These are phyloP conservation scores for Orycteropus afer DNA, from an alignment of 2,113 vertebrate genomes.

Conservation along the genomic window DNA sequence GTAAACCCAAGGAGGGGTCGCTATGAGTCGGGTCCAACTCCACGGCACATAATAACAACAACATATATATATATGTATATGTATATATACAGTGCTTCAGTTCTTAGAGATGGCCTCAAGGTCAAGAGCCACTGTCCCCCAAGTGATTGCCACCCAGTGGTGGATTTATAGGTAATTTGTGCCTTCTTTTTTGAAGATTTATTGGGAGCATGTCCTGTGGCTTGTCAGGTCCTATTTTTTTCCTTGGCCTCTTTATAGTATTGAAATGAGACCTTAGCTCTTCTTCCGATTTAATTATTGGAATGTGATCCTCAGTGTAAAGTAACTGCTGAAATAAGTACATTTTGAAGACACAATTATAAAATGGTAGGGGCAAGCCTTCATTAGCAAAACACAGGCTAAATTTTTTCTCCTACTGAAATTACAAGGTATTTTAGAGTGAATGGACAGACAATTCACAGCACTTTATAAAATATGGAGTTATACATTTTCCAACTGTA, in stretches of 20 bases:
- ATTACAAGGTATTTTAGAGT: slow-evolving; percentile 35
- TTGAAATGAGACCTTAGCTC: slow-evolving; percentile 16
- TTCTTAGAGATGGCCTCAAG: slow-evolving; percentile 37
- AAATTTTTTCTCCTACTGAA: slow-evolving; percentile 28
- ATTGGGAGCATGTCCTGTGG: not conserved
- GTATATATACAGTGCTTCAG: not conserved
- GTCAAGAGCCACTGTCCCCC: not conserved
- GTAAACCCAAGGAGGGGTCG: too few species aligned
- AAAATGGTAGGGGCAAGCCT: slow-evolving; percentile 17
- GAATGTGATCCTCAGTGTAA: not conserved
- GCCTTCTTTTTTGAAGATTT: not conserved
- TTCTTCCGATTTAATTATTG: slow-evolving; percentile 50
- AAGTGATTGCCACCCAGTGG: not conserved
- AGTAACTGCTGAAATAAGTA: not conserved
- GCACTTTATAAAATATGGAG: not conserved
- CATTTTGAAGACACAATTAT: slow-evolving; percentile 41
- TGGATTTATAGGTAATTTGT: not conserved
- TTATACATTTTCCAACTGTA: not conserved
- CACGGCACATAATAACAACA: too few species aligned
- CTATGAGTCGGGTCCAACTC: too few species aligned
- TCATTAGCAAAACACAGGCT: slow-evolving; percentile 23
- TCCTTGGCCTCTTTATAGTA: not conserved
- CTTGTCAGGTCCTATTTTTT: not conserved
- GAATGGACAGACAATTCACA: not conserved
- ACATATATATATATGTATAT: too few species aligned